Conservation (phyloP, 2,888 invertebrate species). For the Linhomoeus sp. region DNA sequence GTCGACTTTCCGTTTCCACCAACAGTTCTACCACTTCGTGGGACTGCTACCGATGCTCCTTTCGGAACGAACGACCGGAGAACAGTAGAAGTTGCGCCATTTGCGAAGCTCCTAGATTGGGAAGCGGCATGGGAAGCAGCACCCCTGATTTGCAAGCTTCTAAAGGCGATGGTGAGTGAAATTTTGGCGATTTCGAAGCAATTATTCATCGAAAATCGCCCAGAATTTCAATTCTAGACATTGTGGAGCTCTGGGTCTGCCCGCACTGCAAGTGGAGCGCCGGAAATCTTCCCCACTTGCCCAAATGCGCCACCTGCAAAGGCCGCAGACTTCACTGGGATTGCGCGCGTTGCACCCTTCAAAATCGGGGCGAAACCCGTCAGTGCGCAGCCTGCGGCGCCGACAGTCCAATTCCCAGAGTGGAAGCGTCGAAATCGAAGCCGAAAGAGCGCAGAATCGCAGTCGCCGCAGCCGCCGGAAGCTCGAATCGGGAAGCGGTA, state of each 20-base stretch:
- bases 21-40: too few species aligned
- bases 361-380: background rate
- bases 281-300: too few species aligned
- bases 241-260: background rate
- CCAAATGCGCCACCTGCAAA: background rate
- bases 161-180: too few species aligned
- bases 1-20: too few species aligned
- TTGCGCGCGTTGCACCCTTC: background rate
- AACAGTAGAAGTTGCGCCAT: background rate
- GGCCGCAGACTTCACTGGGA: background rate
- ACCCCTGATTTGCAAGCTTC: too few species aligned
- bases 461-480: background rate
- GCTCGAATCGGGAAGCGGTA: background rate
- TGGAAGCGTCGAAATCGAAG: background rate
- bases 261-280: background rate
- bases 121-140: too few species aligned
- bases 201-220: background rate
- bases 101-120: background rate
- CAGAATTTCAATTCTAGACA: background rate
- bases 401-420: background rate
- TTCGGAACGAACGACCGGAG: background rate
- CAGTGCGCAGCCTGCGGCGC: background rate
- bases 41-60: background rate
- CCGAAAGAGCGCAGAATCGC: background rate
- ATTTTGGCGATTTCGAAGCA: too few species aligned